Evolutionary conservation across 2,113 vertebrate species (phyloP), one percentile per base, ranked within the genome.

Genomic region (Engraulis encrasicolus): DNA sequence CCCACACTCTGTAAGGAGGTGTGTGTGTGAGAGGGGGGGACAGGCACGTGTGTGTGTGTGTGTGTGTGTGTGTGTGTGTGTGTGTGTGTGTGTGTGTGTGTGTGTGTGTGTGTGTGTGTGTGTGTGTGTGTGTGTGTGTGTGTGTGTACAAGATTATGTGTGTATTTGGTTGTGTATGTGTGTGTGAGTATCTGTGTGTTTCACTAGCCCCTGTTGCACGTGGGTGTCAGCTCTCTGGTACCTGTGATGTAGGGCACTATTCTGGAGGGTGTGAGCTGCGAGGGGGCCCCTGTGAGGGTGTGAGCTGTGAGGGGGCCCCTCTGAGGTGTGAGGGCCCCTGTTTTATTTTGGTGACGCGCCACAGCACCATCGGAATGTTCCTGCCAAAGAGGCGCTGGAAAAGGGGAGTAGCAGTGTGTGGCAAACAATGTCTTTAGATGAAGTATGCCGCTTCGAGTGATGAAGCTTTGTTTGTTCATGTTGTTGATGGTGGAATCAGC

Each of bases 181-280:
- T 23, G 54, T 9, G n/a, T 23, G 20, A 9, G 54, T 23, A 11
- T 23, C 20, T 23, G 23, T 66, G 54, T 23, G 19, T 66, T 12
- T 66, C 6, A 23, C 58, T 5, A 20, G n/a, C n/a, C 12, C 58
- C 58, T 66, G 61, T 71, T 71, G 27, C 9, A 34, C 31, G 66
- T 15, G 66, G 27, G 66, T 74, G 66, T 31, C 66, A 74, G 12
- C 66, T 31, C 66, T 74, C 66, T 14, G 15, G 0, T 74, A 74
- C 66, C 66, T 74, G n/a, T n/a, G 66, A 74, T 74, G 66, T 74
- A 74, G 66, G 66, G 11, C 66, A 74, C 31, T 74, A 74, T 74
- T 74, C 34, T 74, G 66, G 58, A 17, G 66, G 27, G 66, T 31
- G 66, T 74, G 31, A 15, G 66, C 5, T 23, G 66, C 4, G 23